Evolutionary conservation across 2,888 invertebrate genomes (phyloP).

Genomic region (Amphipoea oculea): DNA sequence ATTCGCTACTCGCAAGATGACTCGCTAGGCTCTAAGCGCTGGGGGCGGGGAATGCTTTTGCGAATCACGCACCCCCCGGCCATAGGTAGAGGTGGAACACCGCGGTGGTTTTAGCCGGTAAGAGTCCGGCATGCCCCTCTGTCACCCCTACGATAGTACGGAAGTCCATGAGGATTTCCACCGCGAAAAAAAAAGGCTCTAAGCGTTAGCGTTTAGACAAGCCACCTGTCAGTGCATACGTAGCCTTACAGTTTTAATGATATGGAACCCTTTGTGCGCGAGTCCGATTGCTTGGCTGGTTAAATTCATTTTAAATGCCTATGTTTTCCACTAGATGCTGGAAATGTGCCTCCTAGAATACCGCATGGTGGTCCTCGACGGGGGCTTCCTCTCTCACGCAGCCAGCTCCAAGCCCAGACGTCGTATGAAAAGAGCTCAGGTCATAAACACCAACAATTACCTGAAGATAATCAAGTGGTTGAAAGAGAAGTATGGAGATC

Average conservation of each 20-base stretch:
- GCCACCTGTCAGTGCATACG: too few relatives aligned
- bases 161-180: too few relatives aligned
- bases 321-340: slow-evolving; percentile 91
- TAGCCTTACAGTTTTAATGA: not conserved
- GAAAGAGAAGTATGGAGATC: slow-evolving; percentile 86
- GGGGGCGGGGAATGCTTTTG: too few relatives aligned
- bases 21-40: too few relatives aligned
- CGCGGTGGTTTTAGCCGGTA: too few relatives aligned
- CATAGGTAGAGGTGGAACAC: too few relatives aligned
- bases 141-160: too few relatives aligned
- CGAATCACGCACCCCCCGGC: too few relatives aligned
- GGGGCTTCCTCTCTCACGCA: slow-evolving; percentile 93
- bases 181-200: too few relatives aligned
- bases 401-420: slow-evolving; percentile 78
- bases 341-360: slow-evolving; percentile 94
- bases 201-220: too few relatives aligned
- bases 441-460: slow-evolving; percentile 87
- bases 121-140: too few relatives aligned
- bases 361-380: slow-evolving; percentile 93
- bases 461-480: slow-evolving; percentile 85
- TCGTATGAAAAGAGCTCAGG: slow-evolving; percentile 74
- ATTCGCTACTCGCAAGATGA: too few relatives aligned
- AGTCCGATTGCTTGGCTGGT: not conserved
- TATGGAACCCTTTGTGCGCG: not conserved
- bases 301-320: not conserved